phyloP scores from a whole-genome alignment of 2,797 vertebrate genomes.

The Pogonophryne albipinna region DNA sequence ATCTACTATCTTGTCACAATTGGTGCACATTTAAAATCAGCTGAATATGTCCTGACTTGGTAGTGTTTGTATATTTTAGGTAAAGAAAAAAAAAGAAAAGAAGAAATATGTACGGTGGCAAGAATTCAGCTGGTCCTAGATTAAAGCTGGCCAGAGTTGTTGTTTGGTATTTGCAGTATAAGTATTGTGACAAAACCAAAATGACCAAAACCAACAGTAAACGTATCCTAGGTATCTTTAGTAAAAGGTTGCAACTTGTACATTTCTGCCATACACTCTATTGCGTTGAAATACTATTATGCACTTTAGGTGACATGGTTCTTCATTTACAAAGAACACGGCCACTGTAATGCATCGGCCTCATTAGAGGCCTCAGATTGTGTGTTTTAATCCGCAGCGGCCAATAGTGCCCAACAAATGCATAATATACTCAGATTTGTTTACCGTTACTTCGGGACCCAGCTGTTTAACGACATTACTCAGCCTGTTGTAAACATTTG shows the following conservation, averaged over 20 bases:
- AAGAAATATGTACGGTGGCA: neutral
- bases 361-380: neutral
- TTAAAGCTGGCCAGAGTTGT: neutral
- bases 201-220: neutral
- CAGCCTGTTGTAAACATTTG: neutral
- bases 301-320: neutral
- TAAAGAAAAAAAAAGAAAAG: neutral
- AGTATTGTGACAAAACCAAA: neutral
- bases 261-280: neutral
- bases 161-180: neutral
- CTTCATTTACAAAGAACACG: constrained; percentile 1
- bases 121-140: neutral
- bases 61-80: neutral
- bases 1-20: constrained; percentile 36
- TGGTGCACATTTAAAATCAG: neutral
- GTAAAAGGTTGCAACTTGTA: neutral
- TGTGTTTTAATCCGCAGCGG: neutral
- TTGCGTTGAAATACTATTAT: neutral
- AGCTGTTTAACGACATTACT: neutral
- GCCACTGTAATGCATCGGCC: neutral
- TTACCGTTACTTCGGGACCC: neutral
- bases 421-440: neutral
- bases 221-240: neutral
- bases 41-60: neutral
- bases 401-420: neutral